These are phyloP conservation scores for Elysia crispata DNA, from an alignment of 2,888 invertebrate genomes.

Conservation along the genomic window DNA sequence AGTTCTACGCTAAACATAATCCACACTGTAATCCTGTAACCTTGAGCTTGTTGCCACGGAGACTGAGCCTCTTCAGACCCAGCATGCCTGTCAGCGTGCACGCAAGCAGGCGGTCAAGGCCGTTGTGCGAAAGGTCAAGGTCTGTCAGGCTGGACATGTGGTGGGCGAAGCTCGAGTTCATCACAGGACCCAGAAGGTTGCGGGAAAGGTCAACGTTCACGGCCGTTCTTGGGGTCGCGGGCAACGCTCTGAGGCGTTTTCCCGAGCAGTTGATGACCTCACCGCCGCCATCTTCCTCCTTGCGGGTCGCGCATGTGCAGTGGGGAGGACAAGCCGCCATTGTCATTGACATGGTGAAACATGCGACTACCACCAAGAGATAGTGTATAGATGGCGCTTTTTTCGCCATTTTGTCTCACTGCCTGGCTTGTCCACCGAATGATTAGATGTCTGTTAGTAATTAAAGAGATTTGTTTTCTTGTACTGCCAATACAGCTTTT, in stretches of 20 bases:
- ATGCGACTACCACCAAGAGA: no score
- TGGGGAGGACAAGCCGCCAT: constrained; percentile 44
- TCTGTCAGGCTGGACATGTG: constrained; percentile 45
- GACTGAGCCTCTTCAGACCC: constrained; percentile 49
- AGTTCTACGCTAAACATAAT: no score
- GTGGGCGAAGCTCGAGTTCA: constrained; percentile 48
- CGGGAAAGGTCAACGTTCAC: constrained; percentile 50
- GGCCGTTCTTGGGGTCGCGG: constrained; percentile 38
- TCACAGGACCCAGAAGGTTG: constrained; percentile 53
- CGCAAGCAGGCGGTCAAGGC: constrained; percentile 48
- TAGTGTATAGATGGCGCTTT: no score
- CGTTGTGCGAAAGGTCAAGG: constrained; percentile 57
- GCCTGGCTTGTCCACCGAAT: no score
- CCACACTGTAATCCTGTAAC: no score
- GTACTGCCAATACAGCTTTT: no score
- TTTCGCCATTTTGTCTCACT: no score
- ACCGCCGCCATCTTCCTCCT: constrained; percentile 14
- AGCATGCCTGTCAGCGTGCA: constrained; percentile 53
- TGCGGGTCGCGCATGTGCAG: constrained; percentile 49
- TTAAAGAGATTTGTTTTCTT: no score
- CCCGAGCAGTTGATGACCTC: constrained; percentile 49
- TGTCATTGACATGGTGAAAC: background rate
- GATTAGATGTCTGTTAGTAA: no score
- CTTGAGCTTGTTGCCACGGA: constrained; percentile 56
- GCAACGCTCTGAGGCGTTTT: constrained; percentile 33